These are phyloP conservation scores for Hirtodrosophila trivittata DNA, from an alignment of 2,888 invertebrate species.

Conservation along the genomic window DNA sequence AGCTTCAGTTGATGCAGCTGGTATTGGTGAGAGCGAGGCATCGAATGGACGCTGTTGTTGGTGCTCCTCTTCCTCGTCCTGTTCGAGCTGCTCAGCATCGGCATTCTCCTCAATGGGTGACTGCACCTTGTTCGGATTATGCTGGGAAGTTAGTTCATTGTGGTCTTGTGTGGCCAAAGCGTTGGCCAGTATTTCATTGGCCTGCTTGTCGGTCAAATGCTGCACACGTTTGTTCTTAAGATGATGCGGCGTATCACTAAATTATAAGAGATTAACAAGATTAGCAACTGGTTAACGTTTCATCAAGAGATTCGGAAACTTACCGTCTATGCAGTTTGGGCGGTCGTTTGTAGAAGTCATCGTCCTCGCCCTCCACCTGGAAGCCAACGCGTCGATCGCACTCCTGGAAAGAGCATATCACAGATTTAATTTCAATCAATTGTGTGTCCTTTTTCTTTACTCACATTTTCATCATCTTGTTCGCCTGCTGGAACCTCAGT, in stretches of 20 bases:
- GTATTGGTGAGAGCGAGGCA: conserved; percentile 79
- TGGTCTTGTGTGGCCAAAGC: conserved; percentile 81
- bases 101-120: conserved; percentile 82
- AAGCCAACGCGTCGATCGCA: conserved; percentile 88
- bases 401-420: conserved; percentile 78
- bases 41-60: conserved; percentile 70
- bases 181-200: conserved; percentile 86
- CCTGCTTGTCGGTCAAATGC: conserved; percentile 88
- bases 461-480: conserved; percentile 88
- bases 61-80: conserved; percentile 45
- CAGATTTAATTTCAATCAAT: too few relatives aligned
- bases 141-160: conserved; percentile 66
- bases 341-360: conserved; percentile 83
- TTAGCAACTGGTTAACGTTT: too few relatives aligned
- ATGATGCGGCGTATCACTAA: conserved; percentile 98
- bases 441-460: too few relatives aligned
- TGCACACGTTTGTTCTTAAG: conserved; percentile 98
- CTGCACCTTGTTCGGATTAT: conserved; percentile 72
- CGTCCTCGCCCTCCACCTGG: conserved; percentile 84
- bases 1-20: conserved; percentile 49
- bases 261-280: conserved; percentile 85
- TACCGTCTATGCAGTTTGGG: conserved; percentile 84
- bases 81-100: conserved; percentile 71
- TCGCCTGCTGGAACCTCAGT: conserved; percentile 86
- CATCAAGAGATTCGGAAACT: too few relatives aligned